Conservation (phyloP, 2,113 vertebrate species). For the Dicrurus megarhynchus region DNA sequence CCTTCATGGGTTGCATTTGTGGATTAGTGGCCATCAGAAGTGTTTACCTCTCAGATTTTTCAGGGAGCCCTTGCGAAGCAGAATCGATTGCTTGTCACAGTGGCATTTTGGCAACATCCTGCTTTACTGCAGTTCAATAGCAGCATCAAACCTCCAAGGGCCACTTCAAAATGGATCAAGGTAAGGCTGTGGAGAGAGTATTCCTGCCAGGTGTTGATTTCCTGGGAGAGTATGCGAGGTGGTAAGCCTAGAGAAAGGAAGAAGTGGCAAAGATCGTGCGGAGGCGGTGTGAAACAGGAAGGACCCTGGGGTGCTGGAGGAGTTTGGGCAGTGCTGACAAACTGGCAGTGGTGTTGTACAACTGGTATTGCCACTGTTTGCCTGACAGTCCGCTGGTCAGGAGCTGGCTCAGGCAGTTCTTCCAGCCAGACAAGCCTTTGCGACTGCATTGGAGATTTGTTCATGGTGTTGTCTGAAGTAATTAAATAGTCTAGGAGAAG, state of each 20-base stretch:
- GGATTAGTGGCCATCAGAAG: neutral
- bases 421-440: neutral
- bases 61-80: neutral
- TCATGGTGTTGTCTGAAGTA: neutral
- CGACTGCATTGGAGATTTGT: neutral
- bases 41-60: neutral
- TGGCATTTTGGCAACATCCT: fast-evolving
- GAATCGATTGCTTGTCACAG: neutral
- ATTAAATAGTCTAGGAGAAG: neutral
- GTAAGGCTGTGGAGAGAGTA: neutral
- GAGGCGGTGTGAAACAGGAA: neutral
- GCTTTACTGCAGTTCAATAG: neutral
- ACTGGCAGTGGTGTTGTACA: fast-evolving
- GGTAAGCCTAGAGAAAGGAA: neutral
- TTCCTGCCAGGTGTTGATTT: neutral
- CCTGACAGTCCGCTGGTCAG: neutral
- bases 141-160: neutral
- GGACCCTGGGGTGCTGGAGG: fast-evolving
- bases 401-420: neutral
- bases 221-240: neutral
- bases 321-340: neutral
- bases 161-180: neutral
- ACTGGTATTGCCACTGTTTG: neutral
- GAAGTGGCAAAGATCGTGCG: fast-evolving
- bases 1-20: fast-evolving